Evolutionary conservation across 2,113 vertebrate genomes (phyloP).

Genomic region (Lucifuga dentata): DNA sequence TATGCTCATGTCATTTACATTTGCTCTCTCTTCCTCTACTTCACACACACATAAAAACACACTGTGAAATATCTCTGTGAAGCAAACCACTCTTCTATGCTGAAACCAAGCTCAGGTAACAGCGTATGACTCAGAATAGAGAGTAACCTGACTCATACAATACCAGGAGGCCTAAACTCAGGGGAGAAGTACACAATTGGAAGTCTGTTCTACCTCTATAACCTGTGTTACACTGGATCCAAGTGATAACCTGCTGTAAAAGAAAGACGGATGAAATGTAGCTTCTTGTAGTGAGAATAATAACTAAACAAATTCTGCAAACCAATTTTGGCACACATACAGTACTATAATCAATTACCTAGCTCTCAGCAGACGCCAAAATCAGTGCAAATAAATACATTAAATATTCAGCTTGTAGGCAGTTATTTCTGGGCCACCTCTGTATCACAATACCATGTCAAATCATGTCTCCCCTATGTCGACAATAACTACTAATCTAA

Average conservation of each 20-base stretch:
- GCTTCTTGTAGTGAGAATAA: conserved; percentile 12
- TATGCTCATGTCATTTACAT: too few relatives aligned
- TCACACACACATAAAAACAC: conserved; percentile 20
- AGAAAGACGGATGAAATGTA: conserved; percentile 21
- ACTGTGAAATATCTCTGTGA: conserved; percentile 42
- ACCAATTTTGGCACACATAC: background rate
- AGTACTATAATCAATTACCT: background rate
- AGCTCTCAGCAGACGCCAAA: background rate
- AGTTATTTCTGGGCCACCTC: conserved; percentile 23
- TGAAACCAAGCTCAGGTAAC: conserved; percentile 75
- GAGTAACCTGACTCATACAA: conserved; percentile 78
- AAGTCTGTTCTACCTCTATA: conserved; percentile 71
- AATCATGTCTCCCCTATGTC: background rate
- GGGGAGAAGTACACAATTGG: conserved; percentile 72
- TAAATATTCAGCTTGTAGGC: conserved; percentile 15
- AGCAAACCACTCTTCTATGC: conserved; percentile 45
- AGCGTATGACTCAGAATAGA: conserved; percentile 48
- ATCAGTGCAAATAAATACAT: conserved; percentile 16
- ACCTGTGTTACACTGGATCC: conserved; percentile 32
- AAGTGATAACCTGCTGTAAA: conserved; percentile 35
- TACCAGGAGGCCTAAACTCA: conserved; percentile 60
- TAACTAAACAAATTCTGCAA: conserved; percentile 3
- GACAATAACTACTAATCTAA: too few relatives aligned
- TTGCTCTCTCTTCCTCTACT: conserved; percentile 8
- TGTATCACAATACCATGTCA: conserved; percentile 7